Evolutionary conservation across 1,140 invertebrate genomes (phyloP), one percentile per base, ranked within the genome.

Genomic region (Drosophila eugracilis): DNA sequence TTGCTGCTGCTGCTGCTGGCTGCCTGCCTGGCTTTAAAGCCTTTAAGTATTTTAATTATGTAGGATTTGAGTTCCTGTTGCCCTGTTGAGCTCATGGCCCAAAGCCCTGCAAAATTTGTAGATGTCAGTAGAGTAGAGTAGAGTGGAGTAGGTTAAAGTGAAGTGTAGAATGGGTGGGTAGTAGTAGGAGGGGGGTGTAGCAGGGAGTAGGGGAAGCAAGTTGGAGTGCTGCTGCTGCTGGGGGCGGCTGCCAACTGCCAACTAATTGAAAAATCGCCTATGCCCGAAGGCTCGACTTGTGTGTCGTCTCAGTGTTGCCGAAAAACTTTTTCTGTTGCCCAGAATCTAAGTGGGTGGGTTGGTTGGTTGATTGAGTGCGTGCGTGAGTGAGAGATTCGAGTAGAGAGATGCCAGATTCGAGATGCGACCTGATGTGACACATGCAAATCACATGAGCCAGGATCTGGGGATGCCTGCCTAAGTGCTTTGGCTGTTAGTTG

Each of bases 31-130:
- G n/a, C 74, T 75, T 86, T 86, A 86, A 86, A 86, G 83, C 83
- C 83, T 86, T 86, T 86, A 86, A 86, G 83, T 86, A 88, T 88
- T 86, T 86, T 86, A 86, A 86, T 86, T 88, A 86, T 86, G 83
- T 86, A 83, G 83, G 83, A 88, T 86, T 86, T 86, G 47, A 57
- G 71, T 66, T 55, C 32, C 67, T 74, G 78, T 57, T 71, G 19
- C 24, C 26, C 45, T 24, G 37, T 44, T 32, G 50, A 21, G 47
- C 60, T 52, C 15, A 58, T 42, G 53, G 60, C 67, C 80, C 30
- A 79, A 80, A 80, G 76, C 76, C 66, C 36, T 53, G 60, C 49
- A 45, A 34, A 86, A 86, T 80, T 86, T 86, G 81, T 86, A 80
- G 81, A 67, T 69, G 65, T 69, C 63, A 67, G 60, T 34, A 7